phyloP scores from a whole-genome alignment of 2,888 invertebrate genomes.

The Lasius fuliginosus region DNA sequence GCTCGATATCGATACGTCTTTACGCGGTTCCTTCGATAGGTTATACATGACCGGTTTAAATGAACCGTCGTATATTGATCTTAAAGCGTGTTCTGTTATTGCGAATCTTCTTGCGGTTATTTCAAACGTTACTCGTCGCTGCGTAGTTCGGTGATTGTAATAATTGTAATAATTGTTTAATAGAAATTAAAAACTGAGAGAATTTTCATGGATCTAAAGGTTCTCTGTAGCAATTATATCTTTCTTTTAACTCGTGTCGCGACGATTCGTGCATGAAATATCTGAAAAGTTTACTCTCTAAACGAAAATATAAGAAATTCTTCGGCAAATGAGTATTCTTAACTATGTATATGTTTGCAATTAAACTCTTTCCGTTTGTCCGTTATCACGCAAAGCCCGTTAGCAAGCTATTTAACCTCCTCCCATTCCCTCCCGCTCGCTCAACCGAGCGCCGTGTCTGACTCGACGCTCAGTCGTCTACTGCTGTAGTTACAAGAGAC shows the following conservation, averaged over 20 bases:
- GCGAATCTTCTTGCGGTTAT: background rate
- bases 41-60: background rate
- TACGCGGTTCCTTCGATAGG: background rate
- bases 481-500: constrained; percentile 40
- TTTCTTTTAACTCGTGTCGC: constrained; percentile 17
- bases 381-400: constrained; percentile 40
- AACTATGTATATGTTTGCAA: constrained; percentile 15
- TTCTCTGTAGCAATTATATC: background rate
- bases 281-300: background rate
- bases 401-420: constrained; percentile 16
- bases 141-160: background rate
- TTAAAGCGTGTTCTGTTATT: background rate
- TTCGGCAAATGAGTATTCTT: constrained; percentile 34
- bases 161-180: constrained; percentile 19
- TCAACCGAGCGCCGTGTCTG: constrained; percentile 30
- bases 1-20: background rate
- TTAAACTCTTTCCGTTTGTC: constrained; percentile 48
- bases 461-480: constrained; percentile 30
- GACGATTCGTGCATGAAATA: constrained; percentile 23
- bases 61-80: background rate
- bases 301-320: background rate
- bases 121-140: background rate
- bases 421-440: background rate
- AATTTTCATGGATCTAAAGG: background rate
- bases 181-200: background rate